Evolutionary conservation across 2,888 invertebrate species (phyloP), one percentile per base, ranked within the genome.

Genomic region (Theodoxus fluviatilis): DNA sequence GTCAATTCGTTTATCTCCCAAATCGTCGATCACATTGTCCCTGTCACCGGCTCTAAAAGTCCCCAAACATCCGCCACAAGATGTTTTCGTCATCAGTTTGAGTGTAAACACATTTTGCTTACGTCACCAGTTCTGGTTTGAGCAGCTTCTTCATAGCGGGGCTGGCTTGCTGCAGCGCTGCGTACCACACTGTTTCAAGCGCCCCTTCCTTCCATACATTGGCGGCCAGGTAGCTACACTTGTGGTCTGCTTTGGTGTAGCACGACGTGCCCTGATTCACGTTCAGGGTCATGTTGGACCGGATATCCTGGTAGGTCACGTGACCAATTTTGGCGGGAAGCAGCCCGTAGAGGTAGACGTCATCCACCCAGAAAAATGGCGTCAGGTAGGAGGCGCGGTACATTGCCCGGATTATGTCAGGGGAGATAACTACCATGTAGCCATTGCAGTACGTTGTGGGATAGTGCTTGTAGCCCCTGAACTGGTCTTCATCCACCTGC

Each of bases 281-380:
- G 59, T 95, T 95, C 66, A 96, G 89, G 4, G 94, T 95, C 71
- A 97, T 95, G 87, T 96, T 95, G 88, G 94, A 94, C 4, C 95
- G 89, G 76, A 97, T 68, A 52, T 77, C 71, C n/a, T 75, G 70
- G 70, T 78, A 80, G 2, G 69, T 76, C 6, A 82, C 75, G 7
- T 75, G 68, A 1, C 78, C 77, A 6, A 83, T 77, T 66, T 83
- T 84, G 31, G 76, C 71, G 1, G 82, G 79, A 25, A 86, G 75
- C 22, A 85, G 69, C 9, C 86, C 86, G 47, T 81, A 85, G 18
- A 84, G 71, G 68, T 85, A 86, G 12, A 85, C 84, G 71, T 86
- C 86, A 59, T 85, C 86, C 22, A 86, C 80, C 85, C 85, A 85
- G 79, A 86, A 86, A 74, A 85, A 85, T 2, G 83, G 84, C 15